Percentiles rank a stretch among this genome's conserved stretches.
Evolutionary conservation across 2,888 invertebrate genomes (phyloP).

Genomic region (Pilophorus perplexus): DNA sequence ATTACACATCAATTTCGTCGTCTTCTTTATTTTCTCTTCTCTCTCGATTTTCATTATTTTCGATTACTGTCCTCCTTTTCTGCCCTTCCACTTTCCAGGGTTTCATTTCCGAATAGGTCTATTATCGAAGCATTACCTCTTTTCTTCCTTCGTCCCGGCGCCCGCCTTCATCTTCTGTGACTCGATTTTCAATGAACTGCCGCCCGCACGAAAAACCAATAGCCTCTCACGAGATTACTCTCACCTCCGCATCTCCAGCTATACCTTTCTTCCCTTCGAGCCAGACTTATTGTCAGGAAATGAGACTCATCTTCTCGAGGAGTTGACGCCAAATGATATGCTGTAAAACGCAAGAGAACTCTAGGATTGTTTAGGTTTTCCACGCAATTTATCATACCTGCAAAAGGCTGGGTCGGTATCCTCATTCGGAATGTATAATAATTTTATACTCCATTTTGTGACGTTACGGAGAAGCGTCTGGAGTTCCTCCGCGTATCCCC

Average conservation of each 20-base stretch:
- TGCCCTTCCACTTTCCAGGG: slow-evolving; percentile 12
- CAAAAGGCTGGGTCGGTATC: too few species aligned
- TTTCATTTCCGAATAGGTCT: slow-evolving; percentile 31
- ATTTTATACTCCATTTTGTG: too few species aligned
- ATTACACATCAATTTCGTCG: slow-evolving; percentile 23
- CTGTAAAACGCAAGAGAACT: too few species aligned
- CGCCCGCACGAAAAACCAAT: slow-evolving; percentile 13
- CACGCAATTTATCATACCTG: too few species aligned
- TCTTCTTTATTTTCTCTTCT: not conserved
- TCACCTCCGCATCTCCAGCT: not conserved
- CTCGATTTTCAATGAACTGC: slow-evolving; percentile 28
- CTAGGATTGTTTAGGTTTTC: too few species aligned
- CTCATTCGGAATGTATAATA: too few species aligned
- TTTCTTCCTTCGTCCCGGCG: not conserved
- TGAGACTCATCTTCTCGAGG: too few species aligned
- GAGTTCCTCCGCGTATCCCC: too few species aligned
- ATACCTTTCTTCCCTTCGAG: not conserved
- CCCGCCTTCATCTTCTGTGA: slow-evolving; percentile 20
- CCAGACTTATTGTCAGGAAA: too few species aligned
- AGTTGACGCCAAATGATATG: too few species aligned
- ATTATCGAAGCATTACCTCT: slow-evolving; percentile 28
- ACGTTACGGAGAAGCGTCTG: too few species aligned
- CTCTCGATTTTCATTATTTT: slow-evolving; percentile 3
- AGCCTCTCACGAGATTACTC: slow-evolving; percentile 16
- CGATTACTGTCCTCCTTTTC: not conserved